A percentile compares a stretch with the other conserved stretches of the same genome.
phyloP scores from a whole-genome alignment of 2,888 invertebrate species.

The Drosophila putrida region DNA sequence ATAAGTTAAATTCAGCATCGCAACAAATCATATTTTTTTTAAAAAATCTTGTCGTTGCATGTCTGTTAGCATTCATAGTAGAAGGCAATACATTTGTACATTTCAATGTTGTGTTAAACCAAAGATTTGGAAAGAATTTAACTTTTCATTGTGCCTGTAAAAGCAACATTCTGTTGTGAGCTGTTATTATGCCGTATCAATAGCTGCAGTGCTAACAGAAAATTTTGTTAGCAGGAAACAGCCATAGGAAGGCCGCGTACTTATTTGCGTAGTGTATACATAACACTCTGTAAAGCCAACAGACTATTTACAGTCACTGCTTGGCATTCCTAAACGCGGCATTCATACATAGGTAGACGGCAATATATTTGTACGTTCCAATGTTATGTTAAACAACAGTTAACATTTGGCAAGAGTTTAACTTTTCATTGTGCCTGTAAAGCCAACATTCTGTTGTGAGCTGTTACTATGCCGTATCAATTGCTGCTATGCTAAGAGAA shows the following conservation, averaged over 20 bases:
- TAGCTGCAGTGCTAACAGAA: background rate
- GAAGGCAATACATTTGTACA: background rate
- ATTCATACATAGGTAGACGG: too few species aligned
- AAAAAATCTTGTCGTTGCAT: too few species aligned
- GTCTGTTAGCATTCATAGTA: background rate
- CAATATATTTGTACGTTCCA: too few species aligned
- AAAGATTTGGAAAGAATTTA: background rate
- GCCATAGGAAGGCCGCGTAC: background rate
- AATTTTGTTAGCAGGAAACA: background rate
- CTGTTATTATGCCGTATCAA: background rate
- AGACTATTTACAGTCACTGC: background rate
- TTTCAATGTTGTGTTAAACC: too few species aligned
- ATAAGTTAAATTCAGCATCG: too few species aligned
- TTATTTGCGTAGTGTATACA: background rate
- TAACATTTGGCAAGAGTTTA: too few species aligned
- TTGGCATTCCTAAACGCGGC: background rate
- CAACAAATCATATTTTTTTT: too few species aligned
- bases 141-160: background rate
- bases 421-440: too few species aligned
- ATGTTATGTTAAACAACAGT: too few species aligned
- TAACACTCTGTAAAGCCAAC: background rate
- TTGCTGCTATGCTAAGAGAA: too few species aligned
- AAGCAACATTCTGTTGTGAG: background rate
- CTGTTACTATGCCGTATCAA: too few species aligned
- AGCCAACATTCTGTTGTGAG: too few species aligned